Percentiles rank a stretch among this genome's conserved stretches.
These are phyloP conservation scores for Thermophis baileyi DNA, from an alignment of 2,113 vertebrate genomes.

Conservation along the genomic window DNA sequence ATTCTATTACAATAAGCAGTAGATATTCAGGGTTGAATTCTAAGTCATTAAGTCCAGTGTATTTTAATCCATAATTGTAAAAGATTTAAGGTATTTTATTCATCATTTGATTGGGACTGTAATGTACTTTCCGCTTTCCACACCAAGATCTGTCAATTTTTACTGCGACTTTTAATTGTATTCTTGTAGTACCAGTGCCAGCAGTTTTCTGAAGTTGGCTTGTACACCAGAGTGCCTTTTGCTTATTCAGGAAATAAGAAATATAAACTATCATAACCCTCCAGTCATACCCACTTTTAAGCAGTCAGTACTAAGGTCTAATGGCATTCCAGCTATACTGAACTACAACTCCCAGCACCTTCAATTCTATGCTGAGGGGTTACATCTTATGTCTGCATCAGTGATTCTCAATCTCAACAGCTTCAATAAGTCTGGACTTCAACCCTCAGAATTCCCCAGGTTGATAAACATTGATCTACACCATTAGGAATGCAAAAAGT, in stretches of 20 bases:
- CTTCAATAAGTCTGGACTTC: not conserved
- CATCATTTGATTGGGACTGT: constrained; percentile 74
- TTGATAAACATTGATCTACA: not conserved
- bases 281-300: constrained; percentile 20
- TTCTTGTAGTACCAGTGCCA: constrained; percentile 67
- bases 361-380: not conserved
- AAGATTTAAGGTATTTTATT: constrained; percentile 74
- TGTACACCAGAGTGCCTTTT: constrained; percentile 40
- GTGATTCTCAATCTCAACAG: not conserved
- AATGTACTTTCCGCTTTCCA: constrained; percentile 70
- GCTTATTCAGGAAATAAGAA: constrained; percentile 19
- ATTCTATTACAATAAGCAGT: constrained; percentile 36
- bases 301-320: not conserved
- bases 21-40: constrained; percentile 53
- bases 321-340: not conserved
- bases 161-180: constrained; percentile 74
- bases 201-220: constrained; percentile 62
- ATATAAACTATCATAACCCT: not conserved
- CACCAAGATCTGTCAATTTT: constrained; percentile 75
- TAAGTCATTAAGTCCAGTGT: constrained; percentile 74
- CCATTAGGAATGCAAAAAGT: not conserved
- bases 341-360: not conserved
- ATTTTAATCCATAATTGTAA: constrained; percentile 79
- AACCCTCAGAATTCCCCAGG: not conserved
- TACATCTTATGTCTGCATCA: not conserved